phyloP scores from a whole-genome alignment of 2,888 invertebrate genomes.

The Lepidocyrtinus sp. region DNA sequence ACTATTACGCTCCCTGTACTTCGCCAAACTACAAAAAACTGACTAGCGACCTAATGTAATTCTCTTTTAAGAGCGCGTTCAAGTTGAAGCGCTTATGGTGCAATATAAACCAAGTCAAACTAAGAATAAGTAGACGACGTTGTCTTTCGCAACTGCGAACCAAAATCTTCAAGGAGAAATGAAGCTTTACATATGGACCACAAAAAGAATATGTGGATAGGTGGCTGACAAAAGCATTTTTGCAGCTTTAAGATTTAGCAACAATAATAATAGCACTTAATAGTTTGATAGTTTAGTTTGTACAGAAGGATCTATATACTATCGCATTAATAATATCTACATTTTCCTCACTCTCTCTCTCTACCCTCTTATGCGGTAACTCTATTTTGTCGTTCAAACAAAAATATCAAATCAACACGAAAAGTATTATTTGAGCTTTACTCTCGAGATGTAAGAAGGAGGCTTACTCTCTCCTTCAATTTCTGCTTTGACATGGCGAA shows the following conservation, averaged over 20 bases:
- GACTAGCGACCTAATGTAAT: no score
- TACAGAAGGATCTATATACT: not conserved
- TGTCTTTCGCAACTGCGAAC: not conserved
- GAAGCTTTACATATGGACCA: no score
- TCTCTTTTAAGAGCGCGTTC: not conserved
- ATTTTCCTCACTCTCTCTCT: not conserved
- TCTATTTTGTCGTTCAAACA: not conserved
- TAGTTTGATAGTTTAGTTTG: no score
- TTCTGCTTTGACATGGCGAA: no score
- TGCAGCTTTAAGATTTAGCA: no score
- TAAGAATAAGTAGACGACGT: not conserved
- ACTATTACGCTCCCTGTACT: no score
- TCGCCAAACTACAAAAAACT: no score
- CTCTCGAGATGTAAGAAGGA: no score
- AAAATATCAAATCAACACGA: slow-evolving; percentile 5
- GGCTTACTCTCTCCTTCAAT: no score
- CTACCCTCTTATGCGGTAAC: not conserved
- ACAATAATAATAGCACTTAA: no score
- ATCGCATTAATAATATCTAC: no score
- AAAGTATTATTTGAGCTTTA: slow-evolving; percentile 4
- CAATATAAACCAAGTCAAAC: slow-evolving; percentile 1
- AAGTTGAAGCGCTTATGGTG: not conserved
- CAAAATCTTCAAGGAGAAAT: slow-evolving; percentile 11
- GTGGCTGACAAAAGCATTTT: not conserved
- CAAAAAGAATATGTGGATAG: not conserved